A percentile compares a stretch with the other conserved stretches of the same genome.
Evolutionary conservation across 2,113 vertebrate species (phyloP).

Genomic region (Thomomys bottae): DNA sequence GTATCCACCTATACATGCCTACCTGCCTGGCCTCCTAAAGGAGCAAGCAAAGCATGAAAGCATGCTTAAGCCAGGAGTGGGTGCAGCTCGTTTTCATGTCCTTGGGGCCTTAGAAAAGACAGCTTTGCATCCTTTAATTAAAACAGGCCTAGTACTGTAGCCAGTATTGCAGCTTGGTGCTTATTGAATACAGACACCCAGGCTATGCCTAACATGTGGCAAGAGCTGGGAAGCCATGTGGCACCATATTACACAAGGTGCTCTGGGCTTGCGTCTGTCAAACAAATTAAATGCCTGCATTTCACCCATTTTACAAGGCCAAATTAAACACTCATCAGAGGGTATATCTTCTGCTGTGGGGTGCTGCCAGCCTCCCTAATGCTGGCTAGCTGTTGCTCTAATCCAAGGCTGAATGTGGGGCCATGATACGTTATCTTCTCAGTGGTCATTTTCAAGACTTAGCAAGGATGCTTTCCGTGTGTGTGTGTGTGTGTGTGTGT

Average conservation of each 20-base stretch:
- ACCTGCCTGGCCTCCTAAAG: not conserved
- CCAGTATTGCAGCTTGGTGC: slow-evolving; percentile 54
- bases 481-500: too few relatives aligned
- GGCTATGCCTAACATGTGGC: slow-evolving; percentile 16
- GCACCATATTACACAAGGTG: slow-evolving; percentile 11
- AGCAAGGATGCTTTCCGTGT: slow-evolving; percentile 6
- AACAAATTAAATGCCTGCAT: slow-evolving; percentile 59
- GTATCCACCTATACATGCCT: not conserved
- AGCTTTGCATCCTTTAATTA: slow-evolving; percentile 67
- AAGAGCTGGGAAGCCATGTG: not conserved
- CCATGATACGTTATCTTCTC: slow-evolving; percentile 22
- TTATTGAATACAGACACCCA: slow-evolving; percentile 41
- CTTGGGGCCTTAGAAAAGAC: not conserved
- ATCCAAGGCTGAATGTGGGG: not conserved
- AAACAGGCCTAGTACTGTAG: slow-evolving; percentile 58
- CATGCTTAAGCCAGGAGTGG: not conserved
- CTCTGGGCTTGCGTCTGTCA: slow-evolving; percentile 39
- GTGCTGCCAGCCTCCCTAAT: slow-evolving; percentile 16
- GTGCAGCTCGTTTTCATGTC: not conserved
- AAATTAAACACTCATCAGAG: slow-evolving; percentile 69
- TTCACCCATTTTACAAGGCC: slow-evolving; percentile 51
- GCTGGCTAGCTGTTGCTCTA: slow-evolving; percentile 20
- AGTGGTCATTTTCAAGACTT: not conserved
- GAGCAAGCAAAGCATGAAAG: not conserved
- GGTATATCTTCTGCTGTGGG: slow-evolving; percentile 7